Evolutionary conservation across 2,888 invertebrate species (phyloP).

Genomic region (Calliopum simillimum): DNA sequence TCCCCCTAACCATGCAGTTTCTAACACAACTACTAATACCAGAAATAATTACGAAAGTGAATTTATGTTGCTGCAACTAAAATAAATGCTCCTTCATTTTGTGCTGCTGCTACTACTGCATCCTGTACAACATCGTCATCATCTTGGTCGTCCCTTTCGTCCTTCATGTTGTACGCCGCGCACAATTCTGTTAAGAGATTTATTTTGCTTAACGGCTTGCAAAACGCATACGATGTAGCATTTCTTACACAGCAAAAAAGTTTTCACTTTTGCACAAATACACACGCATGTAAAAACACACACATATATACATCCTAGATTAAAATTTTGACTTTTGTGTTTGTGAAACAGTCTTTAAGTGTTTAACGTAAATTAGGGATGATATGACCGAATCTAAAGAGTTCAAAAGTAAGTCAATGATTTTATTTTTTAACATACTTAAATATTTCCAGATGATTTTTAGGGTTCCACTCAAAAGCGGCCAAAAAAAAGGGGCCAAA

Average conservation of each 20-base stretch:
- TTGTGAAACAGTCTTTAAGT: constrained; percentile 30
- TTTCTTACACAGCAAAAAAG: no score
- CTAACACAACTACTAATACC: constrained; percentile 58
- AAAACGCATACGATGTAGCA: constrained; percentile 32
- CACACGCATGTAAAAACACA: not conserved
- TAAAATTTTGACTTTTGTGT: constrained; percentile 56
- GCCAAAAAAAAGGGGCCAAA: no score
- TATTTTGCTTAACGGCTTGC: constrained; percentile 49
- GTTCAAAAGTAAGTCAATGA: no score
- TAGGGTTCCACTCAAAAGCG: no score
- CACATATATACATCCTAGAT: constrained; percentile 52
- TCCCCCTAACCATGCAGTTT: constrained; percentile 2
- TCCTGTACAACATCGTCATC: constrained; percentile 31
- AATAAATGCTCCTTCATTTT: constrained; percentile 56
- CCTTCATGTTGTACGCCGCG: not conserved
- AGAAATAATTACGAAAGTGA: constrained; percentile 63
- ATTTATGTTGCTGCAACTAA: constrained; percentile 61
- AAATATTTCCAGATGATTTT: no score
- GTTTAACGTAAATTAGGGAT: no score
- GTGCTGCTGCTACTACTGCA: constrained; percentile 1
- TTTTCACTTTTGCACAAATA: constrained; percentile 8
- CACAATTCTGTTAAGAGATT: constrained; percentile 51
- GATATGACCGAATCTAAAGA: constrained; percentile 22
- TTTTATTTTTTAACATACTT: no score
- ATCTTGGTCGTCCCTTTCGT: constrained; percentile 14